A percentile compares a stretch with the other conserved stretches of the same genome.
Conservation (phyloP, 2,113 vertebrate species). For the Emberiza fucata region DNA sequence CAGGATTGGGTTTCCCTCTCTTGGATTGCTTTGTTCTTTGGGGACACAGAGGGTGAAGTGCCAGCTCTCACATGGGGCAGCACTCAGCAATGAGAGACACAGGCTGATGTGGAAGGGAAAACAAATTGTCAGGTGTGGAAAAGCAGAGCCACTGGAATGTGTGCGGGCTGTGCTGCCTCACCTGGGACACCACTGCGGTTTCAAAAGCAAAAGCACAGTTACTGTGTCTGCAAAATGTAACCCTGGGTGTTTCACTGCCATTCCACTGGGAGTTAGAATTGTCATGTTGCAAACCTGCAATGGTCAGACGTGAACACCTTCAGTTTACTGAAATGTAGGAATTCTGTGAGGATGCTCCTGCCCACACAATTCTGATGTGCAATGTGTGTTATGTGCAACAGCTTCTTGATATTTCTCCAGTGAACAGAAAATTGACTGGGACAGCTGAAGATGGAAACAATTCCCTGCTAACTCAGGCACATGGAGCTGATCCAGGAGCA, state of each 20-base stretch:
- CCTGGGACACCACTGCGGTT: background rate
- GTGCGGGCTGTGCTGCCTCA: background rate
- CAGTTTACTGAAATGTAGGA: background rate
- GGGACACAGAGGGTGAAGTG: background rate
- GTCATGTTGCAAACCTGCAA: background rate
- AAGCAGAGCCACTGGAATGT: background rate
- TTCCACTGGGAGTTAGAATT: background rate
- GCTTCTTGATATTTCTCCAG: background rate
- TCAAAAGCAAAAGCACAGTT: background rate
- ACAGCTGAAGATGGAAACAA: background rate
- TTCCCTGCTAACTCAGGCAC: background rate
- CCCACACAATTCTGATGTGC: background rate
- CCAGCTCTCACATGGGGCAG: background rate
- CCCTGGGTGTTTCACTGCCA: background rate
- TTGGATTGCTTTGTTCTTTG: background rate
- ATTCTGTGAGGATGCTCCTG: background rate
- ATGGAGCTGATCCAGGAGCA: background rate
- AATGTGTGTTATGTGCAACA: background rate
- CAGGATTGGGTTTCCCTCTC: background rate
- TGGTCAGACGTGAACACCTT: background rate
- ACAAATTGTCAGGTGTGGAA: background rate
- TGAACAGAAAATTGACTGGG: background rate
- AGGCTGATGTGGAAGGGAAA: background rate
- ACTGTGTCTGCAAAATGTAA: background rate
- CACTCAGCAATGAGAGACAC: background rate